Percentiles rank a stretch among this genome's conserved stretches.
These are phyloP conservation scores for Serranus cabrilla DNA, from an alignment of 2,797 vertebrate species.

Conservation along the genomic window DNA sequence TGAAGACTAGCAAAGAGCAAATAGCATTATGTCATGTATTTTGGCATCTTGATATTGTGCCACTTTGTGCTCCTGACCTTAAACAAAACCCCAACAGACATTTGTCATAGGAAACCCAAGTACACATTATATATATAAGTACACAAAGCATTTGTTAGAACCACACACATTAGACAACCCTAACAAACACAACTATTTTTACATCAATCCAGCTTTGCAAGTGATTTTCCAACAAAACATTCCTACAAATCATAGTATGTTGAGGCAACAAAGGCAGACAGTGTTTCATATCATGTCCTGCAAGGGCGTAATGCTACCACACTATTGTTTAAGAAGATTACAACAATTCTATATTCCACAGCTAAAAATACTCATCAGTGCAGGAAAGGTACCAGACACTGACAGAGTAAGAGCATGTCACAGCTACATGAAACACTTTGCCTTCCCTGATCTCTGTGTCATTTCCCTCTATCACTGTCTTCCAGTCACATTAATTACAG, in stretches of 20 bases:
- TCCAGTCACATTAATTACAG: slow-evolving; percentile 54
- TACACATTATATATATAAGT: not conserved
- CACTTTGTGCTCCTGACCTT: slow-evolving; percentile 53
- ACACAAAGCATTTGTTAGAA: not conserved
- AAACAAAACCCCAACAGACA: slow-evolving; percentile 39
- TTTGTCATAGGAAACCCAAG: slow-evolving; percentile 6
- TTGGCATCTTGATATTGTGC: slow-evolving; percentile 52
- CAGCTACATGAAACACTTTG: slow-evolving; percentile 23
- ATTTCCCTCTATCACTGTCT: slow-evolving; percentile 27
- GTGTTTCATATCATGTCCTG: not conserved
- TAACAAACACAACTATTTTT: slow-evolving; percentile 18
- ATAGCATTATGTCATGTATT: slow-evolving; percentile 67
- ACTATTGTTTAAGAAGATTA: slow-evolving; percentile 18
- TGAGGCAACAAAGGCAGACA: not conserved
- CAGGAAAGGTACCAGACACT: slow-evolving; percentile 21
- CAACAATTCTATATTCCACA: slow-evolving; percentile 10
- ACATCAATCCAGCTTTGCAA: not conserved
- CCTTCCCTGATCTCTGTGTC: slow-evolving; percentile 17
- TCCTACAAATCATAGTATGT: not conserved
- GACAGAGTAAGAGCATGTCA: slow-evolving; percentile 25
- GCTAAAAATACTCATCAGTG: slow-evolving; percentile 19
- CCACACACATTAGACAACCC: not conserved
- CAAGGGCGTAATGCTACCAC: not conserved
- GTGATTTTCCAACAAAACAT: slow-evolving; percentile 1
- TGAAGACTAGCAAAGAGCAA: slow-evolving; percentile 49